Evolutionary conservation across 2,797 vertebrate genomes (phyloP).

Genomic region (Leuciscus waleckii): DNA sequence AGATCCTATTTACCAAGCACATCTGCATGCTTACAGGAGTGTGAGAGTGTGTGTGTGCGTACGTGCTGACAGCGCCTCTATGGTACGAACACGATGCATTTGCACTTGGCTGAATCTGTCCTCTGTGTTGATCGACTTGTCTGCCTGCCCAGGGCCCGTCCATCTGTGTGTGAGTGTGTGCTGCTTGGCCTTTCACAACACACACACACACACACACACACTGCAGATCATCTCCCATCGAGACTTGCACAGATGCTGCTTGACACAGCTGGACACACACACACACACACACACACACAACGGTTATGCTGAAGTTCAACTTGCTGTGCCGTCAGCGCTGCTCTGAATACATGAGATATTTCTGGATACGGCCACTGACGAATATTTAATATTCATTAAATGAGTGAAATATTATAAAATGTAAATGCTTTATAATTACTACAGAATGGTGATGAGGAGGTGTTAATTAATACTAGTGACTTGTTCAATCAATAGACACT

Average conservation of each 20-base stretch:
- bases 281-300: slow-evolving; percentile 58
- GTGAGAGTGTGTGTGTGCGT: slow-evolving; percentile 58
- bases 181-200: slow-evolving; percentile 26
- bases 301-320: slow-evolving; percentile 36
- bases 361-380: slow-evolving; percentile 31
- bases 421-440: slow-evolving; percentile 27
- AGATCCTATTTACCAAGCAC: slow-evolving; percentile 59
- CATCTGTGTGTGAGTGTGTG: slow-evolving; percentile 75
- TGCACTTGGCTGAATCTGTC: slow-evolving; percentile 79
- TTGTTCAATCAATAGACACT: slow-evolving; percentile 6
- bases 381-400: slow-evolving; percentile 22
- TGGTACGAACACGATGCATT: slow-evolving; percentile 74
- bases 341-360: slow-evolving; percentile 46
- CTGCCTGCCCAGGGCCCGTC: slow-evolving; percentile 76
- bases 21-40: slow-evolving; percentile 61
- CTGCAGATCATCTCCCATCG: slow-evolving; percentile 29
- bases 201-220: slow-evolving; percentile 48
- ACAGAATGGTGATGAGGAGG: background rate
- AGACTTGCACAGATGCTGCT: slow-evolving; percentile 14
- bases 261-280: slow-evolving; percentile 48
- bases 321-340: slow-evolving; percentile 32
- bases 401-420: slow-evolving; percentile 6
- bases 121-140: slow-evolving; percentile 60
- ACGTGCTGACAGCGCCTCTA: slow-evolving; percentile 74
- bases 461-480: background rate